Base-by-base conservation (phyloP, 2,113 vertebrate genomes). In the Perognathus longimembris region DNA sequence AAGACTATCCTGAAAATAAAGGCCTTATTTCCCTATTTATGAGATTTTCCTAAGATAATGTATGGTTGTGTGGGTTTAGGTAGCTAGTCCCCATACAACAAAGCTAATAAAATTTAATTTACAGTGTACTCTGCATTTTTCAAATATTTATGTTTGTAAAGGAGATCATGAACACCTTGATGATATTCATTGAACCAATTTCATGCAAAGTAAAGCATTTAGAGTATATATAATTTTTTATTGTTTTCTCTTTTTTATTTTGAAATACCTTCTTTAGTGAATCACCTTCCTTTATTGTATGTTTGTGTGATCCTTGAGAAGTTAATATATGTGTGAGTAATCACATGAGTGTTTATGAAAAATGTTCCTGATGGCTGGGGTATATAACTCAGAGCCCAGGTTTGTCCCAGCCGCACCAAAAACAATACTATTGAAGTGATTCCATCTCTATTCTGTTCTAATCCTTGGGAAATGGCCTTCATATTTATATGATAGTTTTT, bases 391-490 rank as follows among this genome's bases (percentile, higher is more conserved):
- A 80, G 30, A 77, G 83, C 54, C 75, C 50, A 28, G 54, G 54
- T 38, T 92, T 64, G 40, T 94, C 97, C 97, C 94, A 22, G 91
- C 93, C 77, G 45, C n/a, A n/a, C n/a, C n/a, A n/a, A n/a, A n/a
- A n/a, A n/a, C n/a, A n/a, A n/a, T n/a, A n/a, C n/a, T n/a, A n/a
- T n/a, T n/a, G n/a, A n/a, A n/a, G n/a, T n/a, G n/a, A n/a, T n/a
- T n/a, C n/a, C n/a, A n/a, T n/a, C n/a, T n/a, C n/a, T 92, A 76
- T 97, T 92, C 10, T 18, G 91, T 90, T 73, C 67, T 95, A 81
- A 93, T 95, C 96, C 96, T 88, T 96, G 96, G 96, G 96, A 84
- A 79, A 96, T 97, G 97, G 97, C 76, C 93, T 97, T 97, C 94
- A 85, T 94, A 64, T 96, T 94, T 96, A 95, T 88, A 57, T 93